Evolutionary conservation across 2,888 invertebrate genomes (phyloP).

Genomic region (Stenotaenia linearis): DNA sequence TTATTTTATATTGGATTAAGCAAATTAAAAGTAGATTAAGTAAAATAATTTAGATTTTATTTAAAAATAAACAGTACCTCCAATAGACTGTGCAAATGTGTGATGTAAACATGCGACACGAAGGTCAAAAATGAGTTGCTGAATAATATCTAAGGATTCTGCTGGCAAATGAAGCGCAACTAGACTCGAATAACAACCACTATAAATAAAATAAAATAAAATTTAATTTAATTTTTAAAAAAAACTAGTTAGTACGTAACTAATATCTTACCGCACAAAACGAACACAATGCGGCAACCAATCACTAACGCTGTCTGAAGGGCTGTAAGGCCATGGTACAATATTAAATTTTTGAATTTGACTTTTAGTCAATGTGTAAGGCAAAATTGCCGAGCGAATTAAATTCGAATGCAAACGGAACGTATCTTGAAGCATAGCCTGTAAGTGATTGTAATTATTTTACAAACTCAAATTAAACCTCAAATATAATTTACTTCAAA

Average conservation of each 20-base stretch:
- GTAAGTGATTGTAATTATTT: conserved; percentile 24
- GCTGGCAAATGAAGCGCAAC: conserved; percentile 79
- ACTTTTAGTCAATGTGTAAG: conserved; percentile 55
- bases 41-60: neutral
- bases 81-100: neutral
- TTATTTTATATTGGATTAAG: too few species aligned
- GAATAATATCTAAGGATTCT: conserved; percentile 78
- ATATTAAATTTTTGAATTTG: conserved; percentile 48
- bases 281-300: conserved; percentile 69
- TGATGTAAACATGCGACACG: conserved; percentile 48
- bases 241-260: too few species aligned
- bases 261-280: conserved; percentile 54
- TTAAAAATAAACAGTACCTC: neutral
- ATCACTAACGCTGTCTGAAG: conserved; percentile 2
- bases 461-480: conserved; percentile 24
- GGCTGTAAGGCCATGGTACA: conserved; percentile 51
- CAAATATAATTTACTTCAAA: conserved; percentile 61
- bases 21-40: neutral
- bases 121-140: conserved; percentile 77
- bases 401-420: conserved; percentile 69
- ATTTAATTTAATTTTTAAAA: neutral
- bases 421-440: conserved; percentile 61
- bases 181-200: conserved; percentile 68
- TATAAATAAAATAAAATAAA: conserved; percentile 37
- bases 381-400: conserved; percentile 65